Evolutionary conservation across 2,888 invertebrate genomes (phyloP), one percentile per base, ranked within the genome.

Genomic region (Pseudococcus jackbeardsleyi): DNA sequence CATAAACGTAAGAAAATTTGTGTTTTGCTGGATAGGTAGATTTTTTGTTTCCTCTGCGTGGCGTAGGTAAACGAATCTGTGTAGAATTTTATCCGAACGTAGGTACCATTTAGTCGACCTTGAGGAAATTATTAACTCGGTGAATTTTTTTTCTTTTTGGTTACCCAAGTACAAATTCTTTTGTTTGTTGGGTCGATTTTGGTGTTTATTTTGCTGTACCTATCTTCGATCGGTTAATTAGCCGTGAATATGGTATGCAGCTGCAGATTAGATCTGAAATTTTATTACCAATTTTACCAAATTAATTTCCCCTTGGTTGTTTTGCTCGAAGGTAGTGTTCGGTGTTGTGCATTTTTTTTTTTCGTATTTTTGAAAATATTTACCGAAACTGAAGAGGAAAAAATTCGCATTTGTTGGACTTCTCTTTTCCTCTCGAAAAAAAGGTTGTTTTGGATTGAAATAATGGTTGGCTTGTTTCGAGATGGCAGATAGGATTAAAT

Each of bases 1-100:
- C 72, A 72, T 72, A 72, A 72, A 72, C 72, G 72, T 72, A 72
- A 33, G 72, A 15, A 72, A 72, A 72, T 72, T 72, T 8, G 15
- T 19, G 39, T 72, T 33, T 3, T 33, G 26, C 15, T 42, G 42
- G 3, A 8, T 42, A 42, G 42, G 6, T 12, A 33, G 33, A 1
- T 12, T 72, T 72, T 39, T 72, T 72, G 4, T 68, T 12, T 68
- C 68, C 26, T 15, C 33, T 42, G 3, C 9, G 42, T 15, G 22
- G 26, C 26, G 33, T 8, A 39, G 15, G 5, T 7, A 17, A 39
- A 1, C 33, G 17, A 42, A 42, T 33, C 15, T 72, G 33, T 33
- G 72, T 72, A 72, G 33, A 72, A 72, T 72, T 72, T 72, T 33
- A 33, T 72, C 33, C 5, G 15, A 33, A 33, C 33, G 72, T 33